A percentile compares a stretch with the other conserved stretches of the same genome.
phyloP scores from a whole-genome alignment of 1,140 invertebrate genomes.

The Papilio glaucus region DNA sequence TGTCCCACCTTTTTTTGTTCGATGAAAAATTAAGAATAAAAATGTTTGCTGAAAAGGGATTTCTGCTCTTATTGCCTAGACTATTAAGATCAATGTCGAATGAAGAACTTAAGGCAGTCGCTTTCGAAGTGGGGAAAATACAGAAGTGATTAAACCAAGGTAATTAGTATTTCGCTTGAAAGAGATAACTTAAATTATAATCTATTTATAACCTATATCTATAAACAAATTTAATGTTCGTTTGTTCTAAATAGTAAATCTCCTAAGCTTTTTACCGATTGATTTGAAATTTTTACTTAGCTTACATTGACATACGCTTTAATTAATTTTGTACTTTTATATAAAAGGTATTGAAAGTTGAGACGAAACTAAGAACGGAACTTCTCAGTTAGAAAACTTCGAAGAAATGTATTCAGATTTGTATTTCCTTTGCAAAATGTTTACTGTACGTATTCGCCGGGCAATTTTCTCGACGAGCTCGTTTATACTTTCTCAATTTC shows the following conservation, averaged over 20 bases:
- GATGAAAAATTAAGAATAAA: constrained; percentile 14
- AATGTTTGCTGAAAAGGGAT: not conserved
- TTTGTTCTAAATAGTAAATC: no score
- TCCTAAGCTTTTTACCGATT: no score
- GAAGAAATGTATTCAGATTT: constrained; percentile 40
- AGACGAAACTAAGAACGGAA: constrained; percentile 24
- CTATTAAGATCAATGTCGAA: not conserved
- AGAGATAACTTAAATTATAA: no score
- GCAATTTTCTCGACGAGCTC: constrained; percentile 52
- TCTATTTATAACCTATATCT: no score
- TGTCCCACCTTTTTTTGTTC: constrained; percentile 27
- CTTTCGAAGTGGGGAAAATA: not conserved
- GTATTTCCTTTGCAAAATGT: constrained; percentile 46
- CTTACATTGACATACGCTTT: not conserved
- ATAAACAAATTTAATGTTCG: no score
- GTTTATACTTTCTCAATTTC: constrained; percentile 49
- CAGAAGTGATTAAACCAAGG: constrained; percentile 1
- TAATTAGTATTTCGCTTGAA: constrained; percentile 17
- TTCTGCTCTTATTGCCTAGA: not conserved
- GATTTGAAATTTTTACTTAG: no score
- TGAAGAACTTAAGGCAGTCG: not conserved
- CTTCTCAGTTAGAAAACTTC: constrained; percentile 37
- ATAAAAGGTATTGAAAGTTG: not conserved
- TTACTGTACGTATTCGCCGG: constrained; percentile 40
- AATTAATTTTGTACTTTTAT: not conserved